A percentile compares a stretch with the other conserved stretches of the same genome.
Evolutionary conservation across 2,797 vertebrate genomes (phyloP).

Genomic region (Pteropus rufus): DNA sequence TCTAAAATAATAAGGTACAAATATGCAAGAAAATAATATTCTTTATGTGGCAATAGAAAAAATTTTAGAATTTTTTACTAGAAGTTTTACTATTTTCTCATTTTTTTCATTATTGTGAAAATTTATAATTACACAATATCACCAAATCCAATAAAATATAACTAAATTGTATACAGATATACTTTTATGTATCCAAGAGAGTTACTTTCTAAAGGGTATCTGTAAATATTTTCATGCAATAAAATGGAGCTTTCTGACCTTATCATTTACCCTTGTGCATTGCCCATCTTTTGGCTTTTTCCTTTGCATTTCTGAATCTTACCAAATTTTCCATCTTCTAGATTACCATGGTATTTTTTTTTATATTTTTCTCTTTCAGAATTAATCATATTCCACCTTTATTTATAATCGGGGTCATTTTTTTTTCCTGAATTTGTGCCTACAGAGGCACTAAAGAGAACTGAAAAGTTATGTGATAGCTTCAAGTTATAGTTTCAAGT

Average conservation of each 20-base stretch:
- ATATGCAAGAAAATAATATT: not conserved
- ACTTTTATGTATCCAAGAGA: not conserved
- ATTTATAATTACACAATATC: not conserved
- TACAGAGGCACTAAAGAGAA: not conserved
- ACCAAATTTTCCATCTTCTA: not conserved
- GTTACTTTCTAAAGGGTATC: not conserved
- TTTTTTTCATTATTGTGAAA: conserved; percentile 1
- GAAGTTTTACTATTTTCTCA: not conserved
- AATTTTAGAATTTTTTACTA: not conserved
- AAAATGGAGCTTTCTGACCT: not conserved
- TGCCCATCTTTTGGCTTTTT: not conserved
- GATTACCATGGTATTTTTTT: not conserved
- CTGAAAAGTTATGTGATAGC: not conserved
- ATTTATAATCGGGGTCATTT: not conserved
- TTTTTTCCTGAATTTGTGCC: not conserved
- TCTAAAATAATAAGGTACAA: not conserved
- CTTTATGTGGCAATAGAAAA: not conserved
- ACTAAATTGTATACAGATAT: not conserved
- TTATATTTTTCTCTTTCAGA: not conserved
- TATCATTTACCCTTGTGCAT: not conserved
- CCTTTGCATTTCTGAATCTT: not conserved
- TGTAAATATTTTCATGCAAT: not conserved
- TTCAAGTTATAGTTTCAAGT: not conserved
- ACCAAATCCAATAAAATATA: not conserved
- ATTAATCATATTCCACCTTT: not conserved